Evolutionary conservation across 2,888 invertebrate genomes (phyloP), one percentile per base, ranked within the genome.

Genomic region (Lycaena phlaeas): DNA sequence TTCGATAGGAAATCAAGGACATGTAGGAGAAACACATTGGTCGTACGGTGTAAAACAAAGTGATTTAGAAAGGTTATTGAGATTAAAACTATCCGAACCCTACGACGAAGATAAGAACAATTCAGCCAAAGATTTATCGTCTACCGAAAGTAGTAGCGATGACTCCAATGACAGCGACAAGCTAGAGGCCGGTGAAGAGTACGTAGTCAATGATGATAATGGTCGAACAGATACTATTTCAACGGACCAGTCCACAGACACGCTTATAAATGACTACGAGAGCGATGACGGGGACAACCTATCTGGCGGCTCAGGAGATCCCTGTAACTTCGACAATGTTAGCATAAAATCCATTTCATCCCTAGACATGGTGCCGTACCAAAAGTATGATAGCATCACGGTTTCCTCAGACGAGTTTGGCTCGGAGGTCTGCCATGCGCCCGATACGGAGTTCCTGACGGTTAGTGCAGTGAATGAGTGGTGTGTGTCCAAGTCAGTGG

Each of bases 401-500:
- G 79, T 84, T 52, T 84, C 82, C 27, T 84, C 84, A 7, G 85
- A 85, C 52, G 85, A 85, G 60, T 85, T 77, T 42, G 85, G 85
- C 44, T 82, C 85, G 4, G 85, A 85, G 61, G 72, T 81, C 56
- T 84, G 81, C 56, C 81, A 82, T 49, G 81, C 76, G 27, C 81
- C 81, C 36, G 74, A 81, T 54, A 70, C 73, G 25, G 82, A 84
- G 58, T 78, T 78, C 55, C 68, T 81, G 44, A 81, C 81, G 52
- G 79, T 84, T 60, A 81, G 82, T 77, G 81, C 84, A 63, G 81
- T 84, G 63, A 84, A 84, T 62, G 82, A 82, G 59, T 85, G 82
- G 79, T 82, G 82, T 64, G 68, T 82, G 52, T 68, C 78, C 52
- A 75, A 77, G 62, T 72, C 78, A 41, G 56, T 60, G 48, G 73